Percentiles rank a stretch among this genome's conserved stretches.
These are phyloP conservation scores for Donacobius atricapilla DNA, from an alignment of 2,113 vertebrate genomes.

Conservation along the genomic window DNA sequence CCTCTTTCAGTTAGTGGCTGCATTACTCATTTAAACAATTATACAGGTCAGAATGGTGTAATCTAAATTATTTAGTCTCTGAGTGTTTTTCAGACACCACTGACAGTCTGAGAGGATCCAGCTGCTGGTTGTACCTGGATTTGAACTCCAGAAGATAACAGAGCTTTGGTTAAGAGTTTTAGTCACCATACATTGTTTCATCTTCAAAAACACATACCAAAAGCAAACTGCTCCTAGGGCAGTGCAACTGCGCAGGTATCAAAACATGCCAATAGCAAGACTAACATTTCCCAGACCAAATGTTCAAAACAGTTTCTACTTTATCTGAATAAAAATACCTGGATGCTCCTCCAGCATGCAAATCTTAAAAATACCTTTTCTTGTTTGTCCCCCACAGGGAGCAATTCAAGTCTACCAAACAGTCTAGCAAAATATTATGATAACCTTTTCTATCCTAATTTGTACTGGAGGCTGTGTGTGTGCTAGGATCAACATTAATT, in stretches of 20 bases:
- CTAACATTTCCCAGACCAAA: conserved; percentile 15
- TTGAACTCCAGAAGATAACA: conserved; percentile 76
- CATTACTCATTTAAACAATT: conserved; percentile 84
- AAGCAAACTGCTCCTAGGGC: neutral
- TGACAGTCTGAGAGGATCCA: conserved; percentile 78
- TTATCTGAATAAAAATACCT: conserved; percentile 35
- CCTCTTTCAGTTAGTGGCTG: conserved; percentile 82
- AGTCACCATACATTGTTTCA: neutral
- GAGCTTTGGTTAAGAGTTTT: conserved; percentile 51
- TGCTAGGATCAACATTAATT: conserved; percentile 88
- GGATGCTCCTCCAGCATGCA: conserved; percentile 15
- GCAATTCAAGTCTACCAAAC: conserved; percentile 81
- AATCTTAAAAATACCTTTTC: conserved; percentile 69
- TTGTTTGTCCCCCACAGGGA: conserved; percentile 78
- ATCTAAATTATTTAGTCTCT: conserved; percentile 87
- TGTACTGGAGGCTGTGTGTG: conserved; percentile 84
- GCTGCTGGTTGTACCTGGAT: conserved; percentile 80
- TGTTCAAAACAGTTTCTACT: neutral
- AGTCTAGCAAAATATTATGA: conserved; percentile 90
- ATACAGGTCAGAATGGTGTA: conserved; percentile 81
- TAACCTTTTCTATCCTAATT: conserved; percentile 93
- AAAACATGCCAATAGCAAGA: neutral
- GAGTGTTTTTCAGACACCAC: conserved; percentile 80
- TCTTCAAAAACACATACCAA: neutral
- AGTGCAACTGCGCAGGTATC: neutral